Conservation (phyloP, 2,797 vertebrate species). For the Bradypodion ventrale region DNA sequence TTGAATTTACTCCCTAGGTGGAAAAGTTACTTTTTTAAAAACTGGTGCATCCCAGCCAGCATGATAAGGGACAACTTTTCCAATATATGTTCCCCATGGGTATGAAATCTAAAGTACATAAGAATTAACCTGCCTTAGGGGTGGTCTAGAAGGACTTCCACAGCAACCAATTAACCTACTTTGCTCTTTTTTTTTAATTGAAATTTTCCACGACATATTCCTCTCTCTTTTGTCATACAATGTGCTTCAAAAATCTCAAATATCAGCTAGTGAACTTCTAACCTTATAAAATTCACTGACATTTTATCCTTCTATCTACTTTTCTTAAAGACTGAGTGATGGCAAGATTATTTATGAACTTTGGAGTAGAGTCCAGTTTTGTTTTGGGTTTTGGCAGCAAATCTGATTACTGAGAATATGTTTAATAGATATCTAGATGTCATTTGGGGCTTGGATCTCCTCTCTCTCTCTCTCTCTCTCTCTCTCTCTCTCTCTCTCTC, state of each 20-base stretch:
- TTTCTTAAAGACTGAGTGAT: constrained; percentile 33
- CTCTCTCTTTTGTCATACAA: not conserved
- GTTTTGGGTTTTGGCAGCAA: constrained; percentile 5
- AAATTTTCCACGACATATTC: not conserved
- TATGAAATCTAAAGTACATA: not conserved
- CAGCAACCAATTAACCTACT: not conserved
- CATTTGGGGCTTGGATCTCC: not conserved
- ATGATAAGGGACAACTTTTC: no score
- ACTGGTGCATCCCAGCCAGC: no score
- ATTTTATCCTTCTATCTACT: constrained; percentile 46
- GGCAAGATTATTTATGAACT: constrained; percentile 19
- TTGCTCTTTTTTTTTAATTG: no score
- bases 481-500: not conserved
- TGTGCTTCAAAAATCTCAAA: not conserved
- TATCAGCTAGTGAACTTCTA: not conserved
- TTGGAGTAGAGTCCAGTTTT: not conserved
- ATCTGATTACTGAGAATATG: not conserved
- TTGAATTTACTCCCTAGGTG: not conserved
- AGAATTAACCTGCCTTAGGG: not conserved
- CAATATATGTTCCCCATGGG: not conserved
- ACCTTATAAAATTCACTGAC: constrained; percentile 39
- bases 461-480: constrained; percentile 8
- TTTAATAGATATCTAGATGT: not conserved
- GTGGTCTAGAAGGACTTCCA: not conserved
- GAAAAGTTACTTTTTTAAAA: no score